These are phyloP conservation scores for Synanthedon tipuliformis DNA, from an alignment of 2,888 invertebrate species.

Conservation along the genomic window DNA sequence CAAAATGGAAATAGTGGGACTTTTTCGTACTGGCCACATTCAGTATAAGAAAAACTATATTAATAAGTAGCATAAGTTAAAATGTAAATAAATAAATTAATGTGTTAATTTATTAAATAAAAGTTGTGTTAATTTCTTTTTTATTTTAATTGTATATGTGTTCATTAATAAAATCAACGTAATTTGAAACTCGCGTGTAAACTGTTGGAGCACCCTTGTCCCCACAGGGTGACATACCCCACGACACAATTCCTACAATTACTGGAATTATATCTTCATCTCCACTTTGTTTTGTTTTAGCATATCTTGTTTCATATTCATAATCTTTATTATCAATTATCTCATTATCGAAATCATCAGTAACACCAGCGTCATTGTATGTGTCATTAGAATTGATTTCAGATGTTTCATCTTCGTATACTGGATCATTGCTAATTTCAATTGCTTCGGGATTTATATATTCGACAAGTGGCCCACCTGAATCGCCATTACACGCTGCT, in stretches of 20 bases:
- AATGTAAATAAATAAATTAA: neutral
- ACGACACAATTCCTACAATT: conserved; percentile 67
- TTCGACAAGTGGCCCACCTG: conserved; percentile 64
- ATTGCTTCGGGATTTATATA: conserved; percentile 13
- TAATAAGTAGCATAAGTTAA: no score
- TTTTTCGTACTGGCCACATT: no score
- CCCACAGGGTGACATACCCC: conserved; percentile 67
- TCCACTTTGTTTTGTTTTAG: conserved; percentile 6
- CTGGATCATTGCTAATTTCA: conserved; percentile 1
- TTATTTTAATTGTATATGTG: conserved; percentile 18
- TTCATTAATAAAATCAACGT: conserved; percentile 53
- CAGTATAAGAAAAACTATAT: no score
- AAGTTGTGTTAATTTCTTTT: neutral
- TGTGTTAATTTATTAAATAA: neutral
- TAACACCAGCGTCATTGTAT: conserved; percentile 5
- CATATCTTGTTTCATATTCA: conserved; percentile 8
- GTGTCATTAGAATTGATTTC: conserved; percentile 9
- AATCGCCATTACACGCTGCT: conserved; percentile 69
- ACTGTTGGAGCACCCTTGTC: conserved; percentile 62
- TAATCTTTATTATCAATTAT: conserved; percentile 10
- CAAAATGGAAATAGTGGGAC: no score
- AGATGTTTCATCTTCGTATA: conserved; percentile 1
- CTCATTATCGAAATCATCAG: conserved; percentile 7
- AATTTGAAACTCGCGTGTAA: conserved; percentile 61
- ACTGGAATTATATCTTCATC: conserved; percentile 21